These are phyloP conservation scores for Arnoldichthys spilopterus DNA, from an alignment of 2,797 vertebrate genomes.

Conservation along the genomic window DNA sequence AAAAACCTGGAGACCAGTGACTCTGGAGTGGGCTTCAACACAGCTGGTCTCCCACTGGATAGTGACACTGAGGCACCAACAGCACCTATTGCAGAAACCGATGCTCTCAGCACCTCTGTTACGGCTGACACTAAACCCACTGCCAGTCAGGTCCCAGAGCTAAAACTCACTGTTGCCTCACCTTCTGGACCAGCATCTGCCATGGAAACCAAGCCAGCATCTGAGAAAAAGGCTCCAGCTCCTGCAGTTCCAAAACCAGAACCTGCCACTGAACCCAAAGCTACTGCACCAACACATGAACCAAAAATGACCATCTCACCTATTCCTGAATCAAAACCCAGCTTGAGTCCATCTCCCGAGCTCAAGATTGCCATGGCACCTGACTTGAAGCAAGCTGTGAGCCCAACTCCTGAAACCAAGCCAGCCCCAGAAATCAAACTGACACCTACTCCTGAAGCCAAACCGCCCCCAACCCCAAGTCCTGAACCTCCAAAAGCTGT, in stretches of 20 bases:
- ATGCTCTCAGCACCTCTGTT: constrained; percentile 51
- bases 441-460: constrained; percentile 42
- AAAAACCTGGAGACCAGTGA: constrained; percentile 83
- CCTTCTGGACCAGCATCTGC: constrained; percentile 54
- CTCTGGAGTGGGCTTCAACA: constrained; percentile 83
- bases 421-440: constrained; percentile 44
- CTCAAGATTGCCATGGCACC: constrained; percentile 59
- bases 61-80: constrained; percentile 79
- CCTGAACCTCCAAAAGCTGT: constrained; percentile 48
- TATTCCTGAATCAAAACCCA: constrained; percentile 66
- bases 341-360: constrained; percentile 66
- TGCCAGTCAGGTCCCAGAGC: constrained; percentile 67
- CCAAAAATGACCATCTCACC: constrained; percentile 43
- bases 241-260: constrained; percentile 70
- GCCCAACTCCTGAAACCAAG: constrained; percentile 36
- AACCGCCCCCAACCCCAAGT: constrained; percentile 47
- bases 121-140: constrained; percentile 48
- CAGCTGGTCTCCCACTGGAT: constrained; percentile 78
- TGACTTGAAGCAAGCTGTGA: constrained; percentile 39
- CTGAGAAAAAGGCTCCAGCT: constrained; percentile 58
- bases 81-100: constrained; percentile 44
- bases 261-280: constrained; percentile 68
- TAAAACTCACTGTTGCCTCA: constrained; percentile 38
- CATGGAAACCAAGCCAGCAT: constrained; percentile 60
- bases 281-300: constrained; percentile 50